These are phyloP conservation scores for Lordiphosa fenestrarum DNA, from an alignment of 2,888 invertebrate genomes.

Conservation along the genomic window DNA sequence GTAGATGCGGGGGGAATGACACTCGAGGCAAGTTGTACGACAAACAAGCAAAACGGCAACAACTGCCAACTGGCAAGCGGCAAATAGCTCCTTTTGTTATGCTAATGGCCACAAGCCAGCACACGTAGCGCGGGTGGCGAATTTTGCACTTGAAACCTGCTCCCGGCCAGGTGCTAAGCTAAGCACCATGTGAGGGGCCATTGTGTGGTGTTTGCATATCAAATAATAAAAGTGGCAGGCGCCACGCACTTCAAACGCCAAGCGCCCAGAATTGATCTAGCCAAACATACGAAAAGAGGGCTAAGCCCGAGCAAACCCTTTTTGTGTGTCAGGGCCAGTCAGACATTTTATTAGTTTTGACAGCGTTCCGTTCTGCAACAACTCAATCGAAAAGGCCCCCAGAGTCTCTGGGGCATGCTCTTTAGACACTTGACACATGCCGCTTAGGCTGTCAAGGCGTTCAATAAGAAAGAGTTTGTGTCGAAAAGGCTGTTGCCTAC, in stretches of 20 bases:
- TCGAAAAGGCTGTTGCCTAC: conserved; percentile 33
- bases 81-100: conserved; percentile 59
- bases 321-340: conserved; percentile 23
- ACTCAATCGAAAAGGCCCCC: conserved; percentile 49
- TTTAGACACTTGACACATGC: conserved; percentile 68
- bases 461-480: conserved; percentile 36
- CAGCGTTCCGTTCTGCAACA: conserved; percentile 63
- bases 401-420: conserved; percentile 60
- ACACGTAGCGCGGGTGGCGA: conserved; percentile 62
- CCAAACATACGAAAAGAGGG: conserved; percentile 15
- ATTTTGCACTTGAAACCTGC: conserved; percentile 59
- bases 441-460: conserved; percentile 60
- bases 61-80: conserved; percentile 32
- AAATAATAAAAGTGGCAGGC: conserved; percentile 66
- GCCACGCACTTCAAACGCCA: conserved; percentile 57
- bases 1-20: conserved; percentile 48
- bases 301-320: conserved; percentile 43
- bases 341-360: conserved; percentile 74
- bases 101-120: conserved; percentile 56
- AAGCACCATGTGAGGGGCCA: not conserved
- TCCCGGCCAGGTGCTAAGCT: conserved; percentile 8
- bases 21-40: conserved; percentile 47
- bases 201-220: conserved; percentile 65
- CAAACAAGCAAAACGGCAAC: conserved; percentile 29
- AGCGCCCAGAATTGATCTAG: conserved; percentile 52